Evolutionary conservation across 2,113 vertebrate genomes (phyloP).

Genomic region (Elephas maximus): DNA sequence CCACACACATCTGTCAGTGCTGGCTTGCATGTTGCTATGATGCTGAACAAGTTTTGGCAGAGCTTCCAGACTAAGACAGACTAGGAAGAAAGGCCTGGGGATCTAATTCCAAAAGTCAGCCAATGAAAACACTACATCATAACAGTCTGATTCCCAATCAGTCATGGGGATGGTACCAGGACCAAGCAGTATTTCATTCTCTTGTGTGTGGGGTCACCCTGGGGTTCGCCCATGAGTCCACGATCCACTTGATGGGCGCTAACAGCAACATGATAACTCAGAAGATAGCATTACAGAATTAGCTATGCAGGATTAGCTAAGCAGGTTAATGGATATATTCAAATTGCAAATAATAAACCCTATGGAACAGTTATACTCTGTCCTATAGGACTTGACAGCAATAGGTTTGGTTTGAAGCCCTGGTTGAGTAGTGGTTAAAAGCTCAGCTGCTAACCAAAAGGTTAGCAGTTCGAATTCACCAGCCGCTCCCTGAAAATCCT

Average conservation of each 20-base stretch:
- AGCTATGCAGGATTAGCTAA: slow-evolving; percentile 25
- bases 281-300: neutral
- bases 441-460: too few species aligned
- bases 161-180: neutral
- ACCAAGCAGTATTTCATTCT: neutral
- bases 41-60: neutral
- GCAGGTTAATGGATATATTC: neutral
- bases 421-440: too few species aligned
- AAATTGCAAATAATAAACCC: slow-evolving; percentile 5
- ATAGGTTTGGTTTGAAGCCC: too few species aligned
- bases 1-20: neutral
- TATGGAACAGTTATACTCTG: too few species aligned
- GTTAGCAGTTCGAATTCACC: too few species aligned
- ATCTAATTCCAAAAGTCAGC: neutral
- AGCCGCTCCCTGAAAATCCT: too few species aligned
- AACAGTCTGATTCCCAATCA: neutral
- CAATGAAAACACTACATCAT: neutral
- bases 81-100: neutral
- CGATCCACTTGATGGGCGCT: neutral
- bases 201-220: neutral
- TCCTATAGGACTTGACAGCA: too few species aligned
- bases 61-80: neutral
- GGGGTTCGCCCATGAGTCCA: too few species aligned
- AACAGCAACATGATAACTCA: neutral
- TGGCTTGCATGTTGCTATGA: neutral